Base-by-base conservation (phyloP, 2,888 invertebrate genomes). In the Elegia similella region DNA sequence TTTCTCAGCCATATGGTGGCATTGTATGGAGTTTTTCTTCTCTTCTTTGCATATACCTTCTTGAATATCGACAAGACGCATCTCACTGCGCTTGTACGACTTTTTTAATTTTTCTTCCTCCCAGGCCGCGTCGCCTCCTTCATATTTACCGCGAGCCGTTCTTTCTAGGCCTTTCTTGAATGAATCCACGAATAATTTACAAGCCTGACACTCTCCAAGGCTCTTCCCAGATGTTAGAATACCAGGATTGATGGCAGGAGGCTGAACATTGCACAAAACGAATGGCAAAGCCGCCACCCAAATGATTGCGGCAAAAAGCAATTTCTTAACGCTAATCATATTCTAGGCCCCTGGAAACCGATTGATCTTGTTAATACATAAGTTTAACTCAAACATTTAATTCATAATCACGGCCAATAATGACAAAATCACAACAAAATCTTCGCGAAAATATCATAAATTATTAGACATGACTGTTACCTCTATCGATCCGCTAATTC, bases 51-150 rank as follows among this genome's bases (percentile, higher is more conserved):
- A 99, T 7, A 98, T 86, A 17, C 94, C 92, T 73, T 98, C 98
- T 84, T 98, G 96, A 56, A 98, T 97, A 82, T 99, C 99, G 12
- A 97, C 94, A 43, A 98, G 89, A 52, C 99, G 93, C 59, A 98
- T 95, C 92, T 98, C 98, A 80, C 98, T 97, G 8, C 93, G 95
- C 62, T 95, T 94, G 79, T 98, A 98, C 1, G 95, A 94, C 54
- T 95, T 94, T 64, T 95, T 95, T 55, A 97, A 84, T 68, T 97
- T 96, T 74, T 97, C 95, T 80, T 97, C 97, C 78, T 98, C 98
- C 97, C 98, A 98, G 6, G 96, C 97, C 0, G 97, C 94, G 80
- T 98, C 98, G 0, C 98, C 98, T 3, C 98, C 98, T 70, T 97
- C 98, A 84, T 96, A 98, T 81, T 97, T 97, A 10, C 96, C 96